A percentile compares a stretch with the other conserved stretches of the same genome.
Conservation (phyloP, 1,140 invertebrate species). For the Aphidius gifuensis region DNA sequence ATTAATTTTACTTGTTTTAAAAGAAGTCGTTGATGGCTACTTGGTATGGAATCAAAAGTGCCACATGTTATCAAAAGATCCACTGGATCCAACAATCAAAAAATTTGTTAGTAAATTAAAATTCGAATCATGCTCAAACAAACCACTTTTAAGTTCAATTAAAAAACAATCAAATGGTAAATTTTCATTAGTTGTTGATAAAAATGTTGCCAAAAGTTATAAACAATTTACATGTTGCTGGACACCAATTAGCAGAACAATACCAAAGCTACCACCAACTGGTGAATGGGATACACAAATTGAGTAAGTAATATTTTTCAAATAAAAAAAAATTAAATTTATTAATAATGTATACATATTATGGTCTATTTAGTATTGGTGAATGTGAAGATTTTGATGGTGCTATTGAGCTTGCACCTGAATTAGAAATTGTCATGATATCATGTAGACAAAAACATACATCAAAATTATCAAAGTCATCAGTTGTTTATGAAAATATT, state of each 20-base stretch:
- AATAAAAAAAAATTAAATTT: slow-evolving; percentile 5
- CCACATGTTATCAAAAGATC: slow-evolving; percentile 66
- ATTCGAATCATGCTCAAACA: slow-evolving; percentile 58
- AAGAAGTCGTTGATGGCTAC: slow-evolving; percentile 52
- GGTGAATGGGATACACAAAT: slow-evolving; percentile 50
- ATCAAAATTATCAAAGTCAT: slow-evolving; percentile 30
- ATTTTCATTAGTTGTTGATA: slow-evolving; percentile 38
- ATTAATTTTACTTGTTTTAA: background rate
- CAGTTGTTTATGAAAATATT: slow-evolving; percentile 55
- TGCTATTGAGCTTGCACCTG: slow-evolving; percentile 40
- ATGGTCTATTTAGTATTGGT: slow-evolving; percentile 41
- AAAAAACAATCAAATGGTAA: slow-evolving; percentile 43
- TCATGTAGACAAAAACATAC: slow-evolving; percentile 42
- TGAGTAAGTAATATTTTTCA: slow-evolving; percentile 46
- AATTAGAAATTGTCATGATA: slow-evolving; percentile 50
- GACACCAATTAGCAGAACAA: slow-evolving; percentile 49
- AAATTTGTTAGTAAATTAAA: slow-evolving; percentile 58
- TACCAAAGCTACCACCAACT: slow-evolving; percentile 26
- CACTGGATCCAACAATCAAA: slow-evolving; percentile 64
- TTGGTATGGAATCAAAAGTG: slow-evolving; percentile 69
- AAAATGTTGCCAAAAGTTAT: slow-evolving; percentile 36
- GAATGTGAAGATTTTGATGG: slow-evolving; percentile 49
- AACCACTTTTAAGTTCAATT: slow-evolving; percentile 53
- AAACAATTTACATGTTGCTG: slow-evolving; percentile 56
- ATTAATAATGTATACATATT: background rate